phyloP scores from a whole-genome alignment of 92 coral and sea anemone species.

The Desmophyllum pertusum region DNA sequence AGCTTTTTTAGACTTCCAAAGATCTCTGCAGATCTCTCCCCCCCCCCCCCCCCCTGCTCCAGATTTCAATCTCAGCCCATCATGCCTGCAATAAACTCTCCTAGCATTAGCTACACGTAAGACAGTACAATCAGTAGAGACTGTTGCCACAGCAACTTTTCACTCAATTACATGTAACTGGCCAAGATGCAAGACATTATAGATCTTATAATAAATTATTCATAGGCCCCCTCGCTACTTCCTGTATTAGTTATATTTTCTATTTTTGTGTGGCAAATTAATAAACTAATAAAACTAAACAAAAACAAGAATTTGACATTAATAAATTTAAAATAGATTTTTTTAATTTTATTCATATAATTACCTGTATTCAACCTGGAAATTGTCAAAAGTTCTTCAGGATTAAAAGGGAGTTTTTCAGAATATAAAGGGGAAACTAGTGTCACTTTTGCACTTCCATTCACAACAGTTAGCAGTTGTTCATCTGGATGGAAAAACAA shows the following conservation, averaged over 20 bases:
- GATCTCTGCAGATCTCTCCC: no score
- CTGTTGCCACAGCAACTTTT: background rate
- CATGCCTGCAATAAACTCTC: no score
- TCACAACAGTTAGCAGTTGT: slow-evolving; percentile 43
- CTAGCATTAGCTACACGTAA: no score
- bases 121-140: background rate
- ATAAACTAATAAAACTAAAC: background rate
- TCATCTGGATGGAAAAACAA: slow-evolving; percentile 41
- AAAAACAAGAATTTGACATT: background rate
- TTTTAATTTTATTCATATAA: no score
- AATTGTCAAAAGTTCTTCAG: background rate
- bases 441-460: slow-evolving; percentile 39
- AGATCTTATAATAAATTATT: no score
- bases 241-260: no score
- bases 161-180: no score
- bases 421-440: slow-evolving; percentile 53
- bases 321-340: background rate
- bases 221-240: no score
- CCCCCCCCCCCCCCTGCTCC: no score
- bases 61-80: no score
- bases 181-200: no score
- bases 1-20: no score
- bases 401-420: slow-evolving; percentile 32
- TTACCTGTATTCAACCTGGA: slow-evolving; percentile 12
- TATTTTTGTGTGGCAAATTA: background rate